Conservation (phyloP, 1,140 invertebrate genomes). For the Liolophura sinensis region DNA sequence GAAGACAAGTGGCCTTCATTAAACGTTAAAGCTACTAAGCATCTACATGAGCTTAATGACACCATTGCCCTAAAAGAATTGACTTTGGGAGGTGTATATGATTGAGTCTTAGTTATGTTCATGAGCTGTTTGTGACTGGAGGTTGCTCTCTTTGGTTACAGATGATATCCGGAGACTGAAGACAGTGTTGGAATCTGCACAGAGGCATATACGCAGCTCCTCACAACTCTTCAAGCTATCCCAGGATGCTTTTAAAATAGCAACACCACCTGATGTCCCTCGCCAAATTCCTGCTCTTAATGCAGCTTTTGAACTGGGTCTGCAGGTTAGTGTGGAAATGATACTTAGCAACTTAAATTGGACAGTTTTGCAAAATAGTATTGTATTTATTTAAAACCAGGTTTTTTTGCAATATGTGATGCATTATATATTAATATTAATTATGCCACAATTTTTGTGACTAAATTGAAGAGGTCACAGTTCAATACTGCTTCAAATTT, state of each 20-base stretch:
- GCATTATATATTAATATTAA: too few species aligned
- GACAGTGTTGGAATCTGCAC: conserved; percentile 75
- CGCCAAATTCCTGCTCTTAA: conserved; percentile 73
- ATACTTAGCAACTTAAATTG: conserved; percentile 7
- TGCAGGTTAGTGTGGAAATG: conserved; percentile 66
- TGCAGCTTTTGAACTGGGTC: conserved; percentile 78
- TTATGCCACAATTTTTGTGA: too few species aligned
- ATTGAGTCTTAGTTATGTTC: not conserved
- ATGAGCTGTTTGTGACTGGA: not conserved
- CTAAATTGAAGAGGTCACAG: too few species aligned
- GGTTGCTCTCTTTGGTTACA: conserved; percentile 42
- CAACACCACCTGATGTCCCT: conserved; percentile 73
- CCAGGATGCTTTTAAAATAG: conserved; percentile 81
- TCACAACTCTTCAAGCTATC: conserved; percentile 82
- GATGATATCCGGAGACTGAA: conserved; percentile 72
- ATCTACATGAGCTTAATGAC: too few species aligned
- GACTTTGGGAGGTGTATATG: not conserved
- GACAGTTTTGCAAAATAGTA: too few species aligned
- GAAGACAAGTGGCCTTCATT: too few species aligned
- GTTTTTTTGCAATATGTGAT: too few species aligned
- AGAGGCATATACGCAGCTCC: conserved; percentile 79
- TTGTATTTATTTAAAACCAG: too few species aligned
- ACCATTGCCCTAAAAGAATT: too few species aligned
- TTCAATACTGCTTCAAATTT: too few species aligned
- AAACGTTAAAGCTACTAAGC: too few species aligned